Percentiles rank a stretch among this genome's conserved stretches.
These are phyloP conservation scores for Chelon labrosus DNA, from an alignment of 2,797 vertebrate genomes.

Conservation along the genomic window DNA sequence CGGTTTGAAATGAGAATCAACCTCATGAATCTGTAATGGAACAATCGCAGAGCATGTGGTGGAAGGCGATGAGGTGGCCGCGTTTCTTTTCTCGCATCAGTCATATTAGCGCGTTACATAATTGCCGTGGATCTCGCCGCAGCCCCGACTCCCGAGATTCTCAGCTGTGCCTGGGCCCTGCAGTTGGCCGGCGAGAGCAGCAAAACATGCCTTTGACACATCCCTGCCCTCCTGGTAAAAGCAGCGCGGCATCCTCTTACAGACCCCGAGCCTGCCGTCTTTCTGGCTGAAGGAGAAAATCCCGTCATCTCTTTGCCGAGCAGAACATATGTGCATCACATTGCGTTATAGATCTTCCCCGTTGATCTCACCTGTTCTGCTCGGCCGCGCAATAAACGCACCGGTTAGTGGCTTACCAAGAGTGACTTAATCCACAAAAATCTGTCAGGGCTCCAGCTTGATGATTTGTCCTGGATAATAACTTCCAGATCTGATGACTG, in stretches of 20 bases:
- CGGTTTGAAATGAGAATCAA: constrained; percentile 58
- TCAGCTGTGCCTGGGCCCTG: constrained; percentile 53
- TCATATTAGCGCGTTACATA: constrained; percentile 67
- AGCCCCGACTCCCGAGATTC: constrained; percentile 37
- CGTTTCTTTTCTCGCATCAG: constrained; percentile 49
- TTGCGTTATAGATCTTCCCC: constrained; percentile 12
- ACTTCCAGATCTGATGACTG: constrained; percentile 25
- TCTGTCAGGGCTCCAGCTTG: neutral
- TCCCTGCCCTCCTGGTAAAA: constrained; percentile 43
- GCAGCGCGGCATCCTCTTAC: constrained; percentile 37
- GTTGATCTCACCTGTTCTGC: constrained; percentile 41
- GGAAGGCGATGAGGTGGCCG: constrained; percentile 41
- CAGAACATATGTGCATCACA: constrained; percentile 28
- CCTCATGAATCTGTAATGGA: constrained; percentile 64
- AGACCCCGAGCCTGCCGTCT: constrained; percentile 18
- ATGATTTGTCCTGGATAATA: constrained; percentile 26
- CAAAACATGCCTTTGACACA: constrained; percentile 35
- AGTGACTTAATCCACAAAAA: constrained; percentile 9
- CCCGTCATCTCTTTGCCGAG: constrained; percentile 3
- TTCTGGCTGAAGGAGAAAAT: constrained; percentile 28
- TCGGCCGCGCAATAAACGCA: neutral
- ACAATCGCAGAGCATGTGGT: constrained; percentile 48
- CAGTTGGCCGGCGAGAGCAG: constrained; percentile 39
- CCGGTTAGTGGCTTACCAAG: neutral
- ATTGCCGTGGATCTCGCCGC: constrained; percentile 45